Evolutionary conservation across 2,888 invertebrate species (phyloP).

Genomic region (Oasisia sp.): DNA sequence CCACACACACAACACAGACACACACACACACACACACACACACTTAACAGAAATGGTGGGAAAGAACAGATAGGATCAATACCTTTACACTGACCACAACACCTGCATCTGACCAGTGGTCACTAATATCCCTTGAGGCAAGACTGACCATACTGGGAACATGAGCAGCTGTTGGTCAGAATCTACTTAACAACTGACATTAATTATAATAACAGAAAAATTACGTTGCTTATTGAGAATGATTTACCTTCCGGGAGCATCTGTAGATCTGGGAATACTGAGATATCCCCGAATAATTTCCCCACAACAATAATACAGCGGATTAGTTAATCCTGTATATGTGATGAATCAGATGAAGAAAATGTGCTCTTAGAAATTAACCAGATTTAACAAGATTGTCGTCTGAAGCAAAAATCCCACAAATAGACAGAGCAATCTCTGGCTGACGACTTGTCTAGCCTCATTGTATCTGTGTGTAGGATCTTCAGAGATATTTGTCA

Average conservation of each 20-base stretch:
- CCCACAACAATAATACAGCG: no score
- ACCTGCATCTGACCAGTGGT: background rate
- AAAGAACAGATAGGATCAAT: background rate
- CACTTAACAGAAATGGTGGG: background rate
- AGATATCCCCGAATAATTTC: background rate
- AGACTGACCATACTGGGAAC: background rate
- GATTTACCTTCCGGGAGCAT: background rate
- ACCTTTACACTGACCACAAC: background rate
- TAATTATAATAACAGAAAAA: background rate
- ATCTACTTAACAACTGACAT: background rate
- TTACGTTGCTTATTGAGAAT: background rate
- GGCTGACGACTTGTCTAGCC: no score
- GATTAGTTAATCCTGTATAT: background rate
- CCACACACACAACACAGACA: no score
- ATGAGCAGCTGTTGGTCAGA: background rate
- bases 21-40: background rate
- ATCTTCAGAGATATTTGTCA: no score
- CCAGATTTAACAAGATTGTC: no score
- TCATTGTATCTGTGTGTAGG: no score
- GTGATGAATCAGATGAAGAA: background rate
- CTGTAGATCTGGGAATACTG: background rate
- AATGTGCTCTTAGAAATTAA: no score
- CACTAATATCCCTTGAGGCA: background rate
- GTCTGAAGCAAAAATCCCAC: no score
- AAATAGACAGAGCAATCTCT: no score